Conservation (phyloP, 2,113 vertebrate species). For the Oxygymnocypris stewartii region DNA sequence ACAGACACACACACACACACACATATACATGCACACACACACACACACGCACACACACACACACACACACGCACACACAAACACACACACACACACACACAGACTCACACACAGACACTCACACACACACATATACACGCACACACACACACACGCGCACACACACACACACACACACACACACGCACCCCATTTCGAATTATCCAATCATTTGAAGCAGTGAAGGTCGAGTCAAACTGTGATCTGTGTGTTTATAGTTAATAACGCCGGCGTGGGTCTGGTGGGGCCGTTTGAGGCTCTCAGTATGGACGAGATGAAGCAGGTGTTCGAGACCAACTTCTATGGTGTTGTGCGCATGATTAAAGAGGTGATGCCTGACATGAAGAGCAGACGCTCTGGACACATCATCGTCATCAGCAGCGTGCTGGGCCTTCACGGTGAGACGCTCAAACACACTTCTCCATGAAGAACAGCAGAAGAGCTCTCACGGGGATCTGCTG, state of each 20-base stretch:
- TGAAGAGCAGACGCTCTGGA: slow-evolving; percentile 73
- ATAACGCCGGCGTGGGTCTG: slow-evolving; percentile 76
- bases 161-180: too few species aligned
- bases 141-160: too few species aligned
- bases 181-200: too few species aligned
- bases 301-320: slow-evolving; percentile 75
- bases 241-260: slow-evolving; percentile 61
- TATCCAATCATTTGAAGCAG: too few species aligned
- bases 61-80: too few species aligned
- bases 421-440: slow-evolving; percentile 78
- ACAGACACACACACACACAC: too few species aligned
- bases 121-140: too few species aligned
- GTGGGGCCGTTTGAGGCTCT: slow-evolving; percentile 77
- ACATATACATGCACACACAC: too few species aligned
- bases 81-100: too few species aligned
- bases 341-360: slow-evolving; percentile 76
- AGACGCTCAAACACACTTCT: slow-evolving; percentile 41
- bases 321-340: slow-evolving; percentile 78
- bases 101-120: too few species aligned
- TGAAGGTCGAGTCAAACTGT: background rate
- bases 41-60: too few species aligned
- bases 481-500: background rate
- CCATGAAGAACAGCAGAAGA: background rate
- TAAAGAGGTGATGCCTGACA: slow-evolving; percentile 76
- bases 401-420: slow-evolving; percentile 77